phyloP scores from a whole-genome alignment of 2,797 vertebrate genomes.

The Cyprinodon diabolis region DNA sequence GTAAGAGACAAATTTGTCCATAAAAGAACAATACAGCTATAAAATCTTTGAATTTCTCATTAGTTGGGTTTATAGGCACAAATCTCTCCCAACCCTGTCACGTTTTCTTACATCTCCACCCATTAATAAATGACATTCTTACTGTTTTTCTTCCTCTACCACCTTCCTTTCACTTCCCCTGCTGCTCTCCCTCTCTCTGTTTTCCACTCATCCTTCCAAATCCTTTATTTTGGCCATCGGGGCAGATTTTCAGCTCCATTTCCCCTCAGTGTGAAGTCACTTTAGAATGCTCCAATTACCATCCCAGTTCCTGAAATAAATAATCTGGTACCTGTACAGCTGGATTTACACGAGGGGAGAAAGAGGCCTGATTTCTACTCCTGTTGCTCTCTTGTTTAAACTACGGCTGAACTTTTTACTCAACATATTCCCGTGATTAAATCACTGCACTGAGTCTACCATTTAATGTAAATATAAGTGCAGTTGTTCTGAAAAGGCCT shows the following conservation, averaged over 20 bases:
- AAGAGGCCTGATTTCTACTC: constrained; percentile 37
- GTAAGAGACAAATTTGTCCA: constrained; percentile 64
- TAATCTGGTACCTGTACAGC: constrained; percentile 66
- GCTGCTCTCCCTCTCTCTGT: constrained; percentile 42
- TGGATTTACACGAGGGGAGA: constrained; percentile 57
- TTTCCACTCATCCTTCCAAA: constrained; percentile 74
- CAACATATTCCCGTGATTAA: constrained; percentile 34
- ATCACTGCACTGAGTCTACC: constrained; percentile 31
- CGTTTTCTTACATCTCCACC: constrained; percentile 17
- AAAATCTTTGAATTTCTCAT: constrained; percentile 62
- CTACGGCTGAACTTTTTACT: constrained; percentile 64
- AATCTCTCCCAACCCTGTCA: constrained; percentile 30
- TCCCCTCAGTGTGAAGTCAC: constrained; percentile 78
- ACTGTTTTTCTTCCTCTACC: constrained; percentile 44
- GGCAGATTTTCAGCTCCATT: constrained; percentile 79
- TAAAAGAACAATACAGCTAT: constrained; percentile 68
- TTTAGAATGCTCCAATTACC: constrained; percentile 73
- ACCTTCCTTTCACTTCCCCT: constrained; percentile 43
- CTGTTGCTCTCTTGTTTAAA: constrained; percentile 60
- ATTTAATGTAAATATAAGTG: no score
- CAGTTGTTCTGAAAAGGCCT: background rate
- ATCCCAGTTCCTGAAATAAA: constrained; percentile 75
- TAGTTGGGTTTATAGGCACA: constrained; percentile 43
- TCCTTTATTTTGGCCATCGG: constrained; percentile 77
- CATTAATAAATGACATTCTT: constrained; percentile 35